Evolutionary conservation across 2,113 vertebrate genomes (phyloP).

Genomic region (Petaurus breviceps): DNA sequence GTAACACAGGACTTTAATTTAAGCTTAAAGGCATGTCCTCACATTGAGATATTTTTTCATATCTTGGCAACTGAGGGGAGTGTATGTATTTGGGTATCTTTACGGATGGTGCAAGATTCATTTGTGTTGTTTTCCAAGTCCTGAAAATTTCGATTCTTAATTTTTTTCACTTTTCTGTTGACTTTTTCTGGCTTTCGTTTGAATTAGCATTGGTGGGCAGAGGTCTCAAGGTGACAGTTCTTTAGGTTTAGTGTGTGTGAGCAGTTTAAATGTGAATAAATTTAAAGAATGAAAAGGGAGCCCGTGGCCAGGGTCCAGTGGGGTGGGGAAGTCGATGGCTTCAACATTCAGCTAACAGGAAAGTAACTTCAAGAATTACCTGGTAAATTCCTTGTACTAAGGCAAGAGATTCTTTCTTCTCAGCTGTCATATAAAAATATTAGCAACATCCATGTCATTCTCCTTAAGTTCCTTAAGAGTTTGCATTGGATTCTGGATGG

Average conservation of each 20-base stretch:
- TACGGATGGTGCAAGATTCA: not conserved
- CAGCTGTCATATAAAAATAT: accelerated
- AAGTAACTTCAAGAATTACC: accelerated
- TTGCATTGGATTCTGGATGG: not conserved
- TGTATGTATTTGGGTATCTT: not conserved
- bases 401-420: accelerated
- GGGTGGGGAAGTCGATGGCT: not conserved
- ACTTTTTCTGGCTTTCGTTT: not conserved
- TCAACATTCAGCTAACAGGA: accelerated
- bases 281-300: not conserved
- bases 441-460: not conserved
- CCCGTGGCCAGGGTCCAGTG: too few species aligned
- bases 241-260: not conserved
- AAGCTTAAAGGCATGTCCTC: not conserved
- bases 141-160: accelerated
- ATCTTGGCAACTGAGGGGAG: accelerated
- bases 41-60: accelerated
- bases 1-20: not conserved
- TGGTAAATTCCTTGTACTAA: accelerated
- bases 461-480: not conserved
- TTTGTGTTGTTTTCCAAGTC: not conserved
- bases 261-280: not conserved
- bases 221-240: not conserved
- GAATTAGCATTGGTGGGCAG: not conserved
- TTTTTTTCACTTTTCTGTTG: accelerated